Base-by-base conservation (phyloP, 37 sponge, comb jelly and placozoan genomes). In the Ephydatia muelleri region DNA sequence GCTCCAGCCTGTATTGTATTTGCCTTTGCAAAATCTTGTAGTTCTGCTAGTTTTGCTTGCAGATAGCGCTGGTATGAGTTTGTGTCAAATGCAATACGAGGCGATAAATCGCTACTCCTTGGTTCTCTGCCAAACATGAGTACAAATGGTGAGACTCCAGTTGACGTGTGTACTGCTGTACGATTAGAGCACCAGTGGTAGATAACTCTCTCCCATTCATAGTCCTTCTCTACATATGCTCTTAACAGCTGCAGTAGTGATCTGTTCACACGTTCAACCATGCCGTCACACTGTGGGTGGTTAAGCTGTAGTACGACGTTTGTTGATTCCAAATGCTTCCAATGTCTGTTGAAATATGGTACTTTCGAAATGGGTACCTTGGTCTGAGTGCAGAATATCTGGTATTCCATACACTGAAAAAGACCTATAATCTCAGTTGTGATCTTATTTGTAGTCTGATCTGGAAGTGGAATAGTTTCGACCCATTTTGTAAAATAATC, bases 401-500 rank as follows among this genome's bases (percentile, higher is more conserved):
- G 85, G 88, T 12, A 68, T 3, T 29, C 84, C 87, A 73, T 32
- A 73, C 35, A 3, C 29, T 37, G 72, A 43, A 79, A 87, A 76
- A 26, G 83, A 25, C 34, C 49, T 84, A 77, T 39, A 74, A 80
- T 31, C 21, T 36, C 84, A 12, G 13, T 23, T 68, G 83, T 57
- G 21, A 91, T 82, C 21, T 39, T 49, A 14, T 14, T 22, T 2
- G 92, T 84, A 26, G 72, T 73, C 65, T 87, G 91, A 72, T 91
- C 73, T 2, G 83, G 83, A 3, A 91, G 29, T 21, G 88, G 92
- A 75, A 87, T 74, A 2, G 88, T 85, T 5, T 83, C 88, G 4
- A 76, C 80, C 92, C 88, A 91, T 36, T 83, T 83, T 11, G 92
- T 91, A 65, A 91, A 88, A 33, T 87, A 76, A 72, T 90, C 86